phyloP scores from a whole-genome alignment of 2,797 vertebrate species.

The Cynopterus sphinx region DNA sequence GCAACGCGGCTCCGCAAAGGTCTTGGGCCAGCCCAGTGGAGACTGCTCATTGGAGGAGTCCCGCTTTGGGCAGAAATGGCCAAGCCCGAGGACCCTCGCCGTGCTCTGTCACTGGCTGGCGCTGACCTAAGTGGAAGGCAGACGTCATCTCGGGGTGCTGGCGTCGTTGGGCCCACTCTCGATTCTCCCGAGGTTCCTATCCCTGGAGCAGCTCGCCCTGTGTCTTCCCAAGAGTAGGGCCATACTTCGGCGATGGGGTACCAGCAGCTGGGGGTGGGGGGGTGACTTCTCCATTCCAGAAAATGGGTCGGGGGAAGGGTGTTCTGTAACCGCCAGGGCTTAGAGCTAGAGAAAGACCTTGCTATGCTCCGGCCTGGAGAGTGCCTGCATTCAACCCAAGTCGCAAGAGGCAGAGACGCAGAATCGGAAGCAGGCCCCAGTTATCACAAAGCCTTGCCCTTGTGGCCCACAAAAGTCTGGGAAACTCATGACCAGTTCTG shows the following conservation, averaged over 20 bases:
- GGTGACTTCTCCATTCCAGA: background rate
- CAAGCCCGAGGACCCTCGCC: background rate
- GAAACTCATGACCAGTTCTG: background rate
- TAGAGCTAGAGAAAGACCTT: background rate
- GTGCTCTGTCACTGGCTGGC: background rate
- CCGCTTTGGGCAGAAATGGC: rapidly evolving
- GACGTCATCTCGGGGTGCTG: background rate
- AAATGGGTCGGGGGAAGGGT: background rate
- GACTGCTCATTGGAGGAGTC: rapidly evolving
- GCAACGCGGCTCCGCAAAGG: background rate
- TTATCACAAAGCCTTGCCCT: background rate
- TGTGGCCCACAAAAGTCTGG: background rate
- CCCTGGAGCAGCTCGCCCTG: background rate
- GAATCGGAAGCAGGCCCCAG: background rate
- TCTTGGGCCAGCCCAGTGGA: background rate
- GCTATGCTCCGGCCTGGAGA: background rate
- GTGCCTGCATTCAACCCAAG: background rate
- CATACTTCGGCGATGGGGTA: rapidly evolving
- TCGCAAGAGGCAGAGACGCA: background rate
- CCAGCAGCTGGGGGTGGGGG: too few relatives aligned
- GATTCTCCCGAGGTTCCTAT: rapidly evolving
- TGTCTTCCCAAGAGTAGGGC: background rate
- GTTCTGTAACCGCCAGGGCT: background rate
- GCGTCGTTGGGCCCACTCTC: background rate
- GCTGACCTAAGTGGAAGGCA: background rate